A percentile compares a stretch with the other conserved stretches of the same genome.
Evolutionary conservation across 2,888 invertebrate genomes (phyloP).

Genomic region (Meghimatium bilineatum): DNA sequence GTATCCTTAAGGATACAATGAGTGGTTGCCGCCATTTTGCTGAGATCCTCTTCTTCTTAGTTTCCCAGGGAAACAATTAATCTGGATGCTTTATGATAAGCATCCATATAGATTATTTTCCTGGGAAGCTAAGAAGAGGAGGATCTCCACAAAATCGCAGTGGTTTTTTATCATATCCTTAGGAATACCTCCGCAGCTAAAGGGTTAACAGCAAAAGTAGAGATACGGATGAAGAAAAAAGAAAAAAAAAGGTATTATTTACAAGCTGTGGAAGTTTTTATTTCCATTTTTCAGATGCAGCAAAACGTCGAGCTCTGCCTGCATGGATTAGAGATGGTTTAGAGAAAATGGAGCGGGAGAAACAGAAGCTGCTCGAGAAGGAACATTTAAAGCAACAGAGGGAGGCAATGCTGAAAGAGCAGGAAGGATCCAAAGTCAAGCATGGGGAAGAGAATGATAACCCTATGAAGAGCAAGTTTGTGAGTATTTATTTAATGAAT

Average conservation of each 20-base stretch:
- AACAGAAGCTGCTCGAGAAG: conserved; percentile 81
- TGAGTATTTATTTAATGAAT: conserved; percentile 72
- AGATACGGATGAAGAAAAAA: too few species aligned
- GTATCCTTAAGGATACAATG: too few species aligned
- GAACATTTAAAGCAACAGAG: conserved; percentile 82
- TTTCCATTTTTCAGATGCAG: conserved; percentile 67
- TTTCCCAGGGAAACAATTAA: too few species aligned
- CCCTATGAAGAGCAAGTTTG: conserved; percentile 81
- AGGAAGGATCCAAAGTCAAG: conserved; percentile 73
- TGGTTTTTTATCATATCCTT: too few species aligned
- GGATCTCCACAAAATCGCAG: too few species aligned
- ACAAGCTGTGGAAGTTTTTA: not conserved
- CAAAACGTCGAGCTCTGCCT: conserved; percentile 88
- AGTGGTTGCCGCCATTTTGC: too few species aligned
- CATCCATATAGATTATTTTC: too few species aligned
- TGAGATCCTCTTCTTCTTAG: too few species aligned
- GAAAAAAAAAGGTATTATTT: not conserved
- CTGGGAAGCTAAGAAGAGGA: too few species aligned
- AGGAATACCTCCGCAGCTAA: too few species aligned
- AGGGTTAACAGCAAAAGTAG: too few species aligned
- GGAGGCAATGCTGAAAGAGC: conserved; percentile 72
- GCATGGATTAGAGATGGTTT: conserved; percentile 98
- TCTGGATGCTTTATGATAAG: too few species aligned
- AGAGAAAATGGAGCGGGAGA: conserved; percentile 92
- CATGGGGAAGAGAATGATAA: conserved; percentile 61